Conservation (phyloP, 2,113 vertebrate genomes). For the Chloropsis hardwickii region DNA sequence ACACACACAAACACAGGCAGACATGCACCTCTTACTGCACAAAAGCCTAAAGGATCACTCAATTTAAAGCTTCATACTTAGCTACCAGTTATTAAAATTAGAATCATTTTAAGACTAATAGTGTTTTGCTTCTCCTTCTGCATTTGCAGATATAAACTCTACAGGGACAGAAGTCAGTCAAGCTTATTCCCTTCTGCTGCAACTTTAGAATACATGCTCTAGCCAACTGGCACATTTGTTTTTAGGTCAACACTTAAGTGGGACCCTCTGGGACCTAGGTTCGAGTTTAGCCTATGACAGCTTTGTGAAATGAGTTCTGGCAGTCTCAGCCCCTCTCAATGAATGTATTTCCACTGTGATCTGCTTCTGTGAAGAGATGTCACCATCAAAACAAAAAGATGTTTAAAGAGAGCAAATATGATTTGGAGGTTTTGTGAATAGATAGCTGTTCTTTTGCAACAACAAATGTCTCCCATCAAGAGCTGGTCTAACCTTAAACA, state of each 20-base stretch:
- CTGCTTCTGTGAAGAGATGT: slow-evolving; percentile 15
- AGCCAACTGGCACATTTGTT: slow-evolving; percentile 78
- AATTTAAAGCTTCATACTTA: slow-evolving; percentile 30
- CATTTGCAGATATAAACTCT: slow-evolving; percentile 75
- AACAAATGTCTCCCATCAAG: slow-evolving; percentile 14
- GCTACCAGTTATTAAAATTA: slow-evolving; percentile 65
- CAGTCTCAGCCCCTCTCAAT: slow-evolving; percentile 63
- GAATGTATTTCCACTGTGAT: slow-evolving; percentile 45
- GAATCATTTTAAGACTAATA: slow-evolving; percentile 74
- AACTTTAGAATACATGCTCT: slow-evolving; percentile 74
- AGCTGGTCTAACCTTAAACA: slow-evolving; percentile 30
- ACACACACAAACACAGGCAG: neutral
- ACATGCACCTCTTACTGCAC: neutral
- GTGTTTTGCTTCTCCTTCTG: slow-evolving; percentile 74
- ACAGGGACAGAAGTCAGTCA: slow-evolving; percentile 74
- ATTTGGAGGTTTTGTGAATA: neutral
- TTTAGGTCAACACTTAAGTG: slow-evolving; percentile 82
- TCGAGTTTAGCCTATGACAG: slow-evolving; percentile 68
- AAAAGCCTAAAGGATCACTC: slow-evolving; percentile 18
- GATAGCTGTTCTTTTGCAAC: neutral
- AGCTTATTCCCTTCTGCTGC: slow-evolving; percentile 75
- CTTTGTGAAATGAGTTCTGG: slow-evolving; percentile 66
- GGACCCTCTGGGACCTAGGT: slow-evolving; percentile 73
- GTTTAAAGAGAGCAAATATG: slow-evolving; percentile 7
- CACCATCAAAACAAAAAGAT: slow-evolving; percentile 2